Conservation (phyloP, 2,797 vertebrate species). For the Tragelaphus eurycerus region DNA sequence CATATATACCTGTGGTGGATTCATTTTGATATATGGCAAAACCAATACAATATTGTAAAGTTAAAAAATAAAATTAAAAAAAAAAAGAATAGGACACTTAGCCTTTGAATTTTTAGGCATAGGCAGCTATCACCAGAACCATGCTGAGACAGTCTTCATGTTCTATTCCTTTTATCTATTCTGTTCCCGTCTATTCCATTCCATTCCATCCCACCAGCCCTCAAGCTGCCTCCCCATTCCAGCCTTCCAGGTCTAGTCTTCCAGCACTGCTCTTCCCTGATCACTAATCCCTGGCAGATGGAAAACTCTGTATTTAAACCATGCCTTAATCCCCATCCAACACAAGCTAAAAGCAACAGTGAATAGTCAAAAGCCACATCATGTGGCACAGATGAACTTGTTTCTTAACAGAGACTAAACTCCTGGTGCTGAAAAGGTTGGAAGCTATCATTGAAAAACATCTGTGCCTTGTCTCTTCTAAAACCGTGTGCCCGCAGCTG, state of each 20-base stretch:
- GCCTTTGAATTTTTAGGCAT: background rate
- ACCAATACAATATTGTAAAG: too few relatives aligned
- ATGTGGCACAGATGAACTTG: background rate
- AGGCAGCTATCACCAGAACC: background rate
- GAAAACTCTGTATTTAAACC: conserved; percentile 28
- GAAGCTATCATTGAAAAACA: background rate
- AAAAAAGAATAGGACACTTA: background rate
- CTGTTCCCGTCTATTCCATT: background rate
- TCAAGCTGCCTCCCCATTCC: too few relatives aligned
- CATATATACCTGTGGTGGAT: too few relatives aligned
- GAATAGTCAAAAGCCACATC: background rate
- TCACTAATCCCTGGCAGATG: background rate
- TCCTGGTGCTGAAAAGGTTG: background rate
- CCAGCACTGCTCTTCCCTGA: background rate
- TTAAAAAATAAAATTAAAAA: background rate
- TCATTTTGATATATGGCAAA: too few relatives aligned
- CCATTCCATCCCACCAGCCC: too few relatives aligned
- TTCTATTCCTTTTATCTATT: background rate
- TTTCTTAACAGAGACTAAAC: conserved; percentile 33
- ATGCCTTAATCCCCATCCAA: background rate
- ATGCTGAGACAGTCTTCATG: background rate
- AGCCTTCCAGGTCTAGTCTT: background rate
- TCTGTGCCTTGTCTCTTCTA: background rate
- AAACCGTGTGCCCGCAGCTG: background rate
- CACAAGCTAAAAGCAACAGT: background rate